A percentile compares a stretch with the other conserved stretches of the same genome.
Evolutionary conservation across 2,888 invertebrate species (phyloP).

Genomic region (Philereme vetulata): DNA sequence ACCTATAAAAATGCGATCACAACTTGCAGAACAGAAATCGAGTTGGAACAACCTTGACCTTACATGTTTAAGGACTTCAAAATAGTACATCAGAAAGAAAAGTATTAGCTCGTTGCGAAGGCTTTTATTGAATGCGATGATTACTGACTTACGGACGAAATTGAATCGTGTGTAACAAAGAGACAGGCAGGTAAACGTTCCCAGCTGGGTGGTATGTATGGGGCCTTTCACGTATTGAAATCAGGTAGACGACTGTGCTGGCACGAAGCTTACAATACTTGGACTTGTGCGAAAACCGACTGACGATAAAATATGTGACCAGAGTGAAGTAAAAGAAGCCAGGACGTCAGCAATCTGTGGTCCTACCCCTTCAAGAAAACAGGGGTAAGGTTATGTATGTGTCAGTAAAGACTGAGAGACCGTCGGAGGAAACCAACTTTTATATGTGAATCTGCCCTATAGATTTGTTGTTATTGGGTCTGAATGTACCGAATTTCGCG

Average conservation of each 20-base stretch:
- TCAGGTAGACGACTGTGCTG: neutral
- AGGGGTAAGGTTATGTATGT: too few relatives aligned
- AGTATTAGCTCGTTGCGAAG: slow-evolving; percentile 38
- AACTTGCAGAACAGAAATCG: slow-evolving; percentile 10
- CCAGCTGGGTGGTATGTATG: slow-evolving; percentile 9
- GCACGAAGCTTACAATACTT: neutral
- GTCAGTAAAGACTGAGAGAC: neutral
- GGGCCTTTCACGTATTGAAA: neutral
- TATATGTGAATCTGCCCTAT: neutral
- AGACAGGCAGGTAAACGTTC: slow-evolving; percentile 29
- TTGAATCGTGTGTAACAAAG: slow-evolving; percentile 44
- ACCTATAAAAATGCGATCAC: slow-evolving; percentile 8
- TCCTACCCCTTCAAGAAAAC: too few relatives aligned
- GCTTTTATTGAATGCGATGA: slow-evolving; percentile 41
- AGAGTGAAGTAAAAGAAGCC: too few relatives aligned
- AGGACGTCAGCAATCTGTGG: too few relatives aligned
- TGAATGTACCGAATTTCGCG: neutral
- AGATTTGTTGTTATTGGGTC: neutral
- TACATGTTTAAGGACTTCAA: slow-evolving; percentile 18
- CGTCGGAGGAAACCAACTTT: neutral
- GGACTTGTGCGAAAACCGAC: too few relatives aligned
- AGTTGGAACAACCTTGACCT: slow-evolving; percentile 22
- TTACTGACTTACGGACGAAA: slow-evolving; percentile 42
- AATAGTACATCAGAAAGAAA: slow-evolving; percentile 40
- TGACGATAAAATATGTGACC: too few relatives aligned